Evolutionary conservation across 2,797 vertebrate genomes (phyloP), one percentile per base, ranked within the genome.

Genomic region (Myotis daubentonii): DNA sequence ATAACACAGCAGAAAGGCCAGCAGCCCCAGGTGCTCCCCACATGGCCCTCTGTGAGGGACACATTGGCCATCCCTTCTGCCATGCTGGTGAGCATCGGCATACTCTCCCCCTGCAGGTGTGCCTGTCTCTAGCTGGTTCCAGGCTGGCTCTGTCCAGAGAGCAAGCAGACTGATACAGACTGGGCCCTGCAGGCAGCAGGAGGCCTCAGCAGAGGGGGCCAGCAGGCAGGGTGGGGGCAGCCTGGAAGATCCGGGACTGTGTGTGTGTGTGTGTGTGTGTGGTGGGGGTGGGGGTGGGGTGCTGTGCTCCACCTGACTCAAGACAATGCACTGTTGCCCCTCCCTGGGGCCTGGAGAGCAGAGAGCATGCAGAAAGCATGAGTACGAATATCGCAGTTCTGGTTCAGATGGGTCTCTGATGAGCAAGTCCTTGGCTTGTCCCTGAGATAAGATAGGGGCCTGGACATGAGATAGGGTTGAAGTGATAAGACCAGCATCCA

Each of bases 51-150:
- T 19, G 36, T 55, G 51, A 8, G 15, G 1, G 38, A 38, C 41
- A 38, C 17, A 8, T 3, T 6, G 17, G 68, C n/a, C 41, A 23
- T 7, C 66, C 78, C 17, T 11, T 19, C 1, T 9, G 4, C 19
- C 23, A 0, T 4, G 44, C 62, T 5, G 3, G 44, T 15, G 75
- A 6, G 0, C 23, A 25, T 4, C 13, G 0, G 11, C 55, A 9
- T 30, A 23, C 15, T 28, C 16, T 23, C 3, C 9, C 7, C 2
- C 41, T 62, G 41, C 1, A 19, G 12, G 38, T 22, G n/a, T 33
- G 60, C 49, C 25, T 47, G 1, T 25, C 41, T 79, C 80, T 16
- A 71, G n/a, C 25, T 41, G 33, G 38, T 53, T 17, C 75, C 79
- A 41, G 70, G 41, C 19, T 62, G 57, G 41, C 36, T 28, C 16